Base-by-base conservation (phyloP, 30 jellyfish, hydroid and myxozoan species). In the Nemopilema nomurai region DNA sequence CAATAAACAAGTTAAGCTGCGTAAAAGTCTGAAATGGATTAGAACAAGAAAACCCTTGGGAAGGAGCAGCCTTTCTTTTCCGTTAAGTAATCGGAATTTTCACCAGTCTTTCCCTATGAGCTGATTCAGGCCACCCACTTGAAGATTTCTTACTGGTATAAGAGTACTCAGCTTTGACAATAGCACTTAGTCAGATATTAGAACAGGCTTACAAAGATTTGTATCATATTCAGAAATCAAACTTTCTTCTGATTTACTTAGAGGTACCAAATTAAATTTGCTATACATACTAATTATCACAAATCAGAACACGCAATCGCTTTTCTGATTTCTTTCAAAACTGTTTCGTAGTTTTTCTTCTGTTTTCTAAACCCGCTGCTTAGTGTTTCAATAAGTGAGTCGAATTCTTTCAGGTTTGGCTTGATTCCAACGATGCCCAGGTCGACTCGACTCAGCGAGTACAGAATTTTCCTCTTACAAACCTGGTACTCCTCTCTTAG, bases 381-480 rank as follows among this genome's bases (percentile, higher is more conserved):
- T 26, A 82, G 23, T 8, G 75, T 50, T 1, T 82, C 91, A 25
- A 82, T 69, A 19, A 82, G 32, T 51, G 62, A 24, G 62, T 82
- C 91, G 51, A 82, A 69, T 13, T 82, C 91, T 20, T 82, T 67
- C 49, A 71, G 71, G 28, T 71, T 82, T 30, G 82, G 91, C 51
- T 82, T 82, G 25, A 82, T 49, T n/a, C 91, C 91, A 69, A 82
- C 65, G n/a, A 53, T 18, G 30, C 84, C 64, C 3, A 82, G 76
- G 51, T 82, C 91, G 27, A 69, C 91, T 27, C 91, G 30, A 30
- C 91, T 82, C 67, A 82, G 71, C 0, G 91, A 82, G 51, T 68
- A 82, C 33, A 82, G 69, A 67, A 82, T 82, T 62, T 70, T 82
- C 51, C 91, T 41, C 69, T 69, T 82, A 21, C 31, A 82, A 9